phyloP scores from a whole-genome alignment of 2,888 invertebrate genomes.

The Uropetala carovei region DNA sequence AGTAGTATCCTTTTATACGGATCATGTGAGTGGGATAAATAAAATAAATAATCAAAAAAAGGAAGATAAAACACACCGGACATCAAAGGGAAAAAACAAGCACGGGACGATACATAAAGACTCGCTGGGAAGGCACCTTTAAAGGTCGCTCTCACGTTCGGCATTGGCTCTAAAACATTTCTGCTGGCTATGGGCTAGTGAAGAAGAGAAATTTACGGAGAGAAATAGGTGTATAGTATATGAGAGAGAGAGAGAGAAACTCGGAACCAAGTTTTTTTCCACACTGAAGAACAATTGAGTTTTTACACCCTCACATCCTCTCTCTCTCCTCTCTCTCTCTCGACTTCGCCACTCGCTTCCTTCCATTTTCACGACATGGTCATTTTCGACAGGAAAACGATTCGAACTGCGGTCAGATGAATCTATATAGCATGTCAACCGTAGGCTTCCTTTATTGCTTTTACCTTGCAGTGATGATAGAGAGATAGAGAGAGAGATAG shows the following conservation, averaged over 20 bases:
- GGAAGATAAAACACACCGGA: no score
- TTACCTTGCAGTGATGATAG: background rate
- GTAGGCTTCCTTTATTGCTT: background rate
- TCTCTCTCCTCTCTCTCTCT: no score
- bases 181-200: background rate
- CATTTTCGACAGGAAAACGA: background rate
- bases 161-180: background rate
- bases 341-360: background rate
- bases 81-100: no score
- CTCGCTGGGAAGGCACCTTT: background rate
- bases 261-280: background rate
- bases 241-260: background rate
- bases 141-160: background rate
- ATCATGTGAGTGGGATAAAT: no score
- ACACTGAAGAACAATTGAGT: background rate
- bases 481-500: background rate
- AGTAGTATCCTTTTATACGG: no score
- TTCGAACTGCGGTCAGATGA: background rate
- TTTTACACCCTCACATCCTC: no score
- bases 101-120: background rate
- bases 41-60: no score
- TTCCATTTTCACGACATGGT: background rate
- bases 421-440: background rate
- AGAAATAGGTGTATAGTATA: background rate
- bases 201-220: background rate